Conservation (phyloP, 2,888 invertebrate species). For the Chaitophorus viminalis region DNA sequence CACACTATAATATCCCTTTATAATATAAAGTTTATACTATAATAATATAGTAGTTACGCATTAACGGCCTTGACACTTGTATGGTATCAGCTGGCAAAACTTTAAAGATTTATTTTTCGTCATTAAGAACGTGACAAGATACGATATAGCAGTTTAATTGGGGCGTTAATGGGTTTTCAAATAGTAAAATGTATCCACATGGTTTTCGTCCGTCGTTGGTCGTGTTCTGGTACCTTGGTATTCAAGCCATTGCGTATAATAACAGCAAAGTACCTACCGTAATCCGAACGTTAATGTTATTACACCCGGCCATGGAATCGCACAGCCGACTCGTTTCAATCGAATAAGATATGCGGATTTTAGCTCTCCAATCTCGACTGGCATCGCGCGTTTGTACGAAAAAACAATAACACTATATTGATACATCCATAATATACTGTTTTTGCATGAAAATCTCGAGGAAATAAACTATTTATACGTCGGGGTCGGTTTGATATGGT, state of each 20-base stretch:
- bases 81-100: background rate
- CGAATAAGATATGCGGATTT: background rate
- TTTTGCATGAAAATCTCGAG: background rate
- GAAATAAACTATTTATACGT: background rate
- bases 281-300: too few species aligned
- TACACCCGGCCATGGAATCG: background rate
- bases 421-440: background rate
- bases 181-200: too few species aligned
- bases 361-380: background rate
- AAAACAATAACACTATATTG: background rate
- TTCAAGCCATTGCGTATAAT: background rate
- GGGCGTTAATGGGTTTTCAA: too few species aligned
- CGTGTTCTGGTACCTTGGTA: too few species aligned
- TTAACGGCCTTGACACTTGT: too few species aligned
- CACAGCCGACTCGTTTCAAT: background rate
- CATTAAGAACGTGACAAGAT: background rate
- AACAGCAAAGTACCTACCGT: background rate
- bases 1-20: too few species aligned
- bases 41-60: too few species aligned
- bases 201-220: too few species aligned
- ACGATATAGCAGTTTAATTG: background rate
- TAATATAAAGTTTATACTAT: too few species aligned
- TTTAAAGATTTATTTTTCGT: background rate
- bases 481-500: slow-evolving; percentile 8
- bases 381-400: background rate